Conservation (phyloP, 2,888 invertebrate genomes). For the Athalia rosae region DNA sequence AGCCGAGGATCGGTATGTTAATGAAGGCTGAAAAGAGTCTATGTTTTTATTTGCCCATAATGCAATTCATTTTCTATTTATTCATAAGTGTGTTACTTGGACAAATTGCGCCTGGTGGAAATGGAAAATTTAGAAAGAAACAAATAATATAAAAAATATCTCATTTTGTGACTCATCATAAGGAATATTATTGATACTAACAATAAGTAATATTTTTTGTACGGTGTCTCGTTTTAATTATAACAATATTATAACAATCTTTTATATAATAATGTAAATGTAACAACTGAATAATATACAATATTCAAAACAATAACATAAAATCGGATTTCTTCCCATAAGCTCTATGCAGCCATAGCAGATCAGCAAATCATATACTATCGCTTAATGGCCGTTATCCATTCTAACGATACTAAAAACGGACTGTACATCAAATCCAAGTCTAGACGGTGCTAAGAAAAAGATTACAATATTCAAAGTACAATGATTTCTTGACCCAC, state of each 20-base stretch:
- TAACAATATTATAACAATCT: slow-evolving; percentile 28
- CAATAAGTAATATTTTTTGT: slow-evolving; percentile 39
- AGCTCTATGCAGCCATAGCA: too few relatives aligned
- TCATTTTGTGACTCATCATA: neutral
- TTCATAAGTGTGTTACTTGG: neutral
- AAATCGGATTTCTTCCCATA: too few relatives aligned
- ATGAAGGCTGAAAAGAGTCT: slow-evolving; percentile 13
- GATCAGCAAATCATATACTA: too few relatives aligned
- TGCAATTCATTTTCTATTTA: slow-evolving; percentile 10
- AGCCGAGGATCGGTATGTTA: slow-evolving; percentile 9
- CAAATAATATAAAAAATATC: slow-evolving; percentile 3
- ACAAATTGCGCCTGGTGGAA: neutral
- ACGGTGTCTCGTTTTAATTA: slow-evolving; percentile 28
- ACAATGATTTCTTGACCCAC: too few relatives aligned
- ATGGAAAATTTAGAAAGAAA: neutral
- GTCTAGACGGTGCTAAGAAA: too few relatives aligned
- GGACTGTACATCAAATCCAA: too few relatives aligned
- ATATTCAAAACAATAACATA: slow-evolving; percentile 25
- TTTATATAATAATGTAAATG: slow-evolving; percentile 30
- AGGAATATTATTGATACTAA: slow-evolving; percentile 24
- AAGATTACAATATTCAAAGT: too few relatives aligned
- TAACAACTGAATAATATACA: slow-evolving; percentile 21
- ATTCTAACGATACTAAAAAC: too few relatives aligned
- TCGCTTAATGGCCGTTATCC: too few relatives aligned
- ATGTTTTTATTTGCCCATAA: neutral